Base-by-base conservation (phyloP, 2,888 invertebrate genomes). In the Pocota personata region DNA sequence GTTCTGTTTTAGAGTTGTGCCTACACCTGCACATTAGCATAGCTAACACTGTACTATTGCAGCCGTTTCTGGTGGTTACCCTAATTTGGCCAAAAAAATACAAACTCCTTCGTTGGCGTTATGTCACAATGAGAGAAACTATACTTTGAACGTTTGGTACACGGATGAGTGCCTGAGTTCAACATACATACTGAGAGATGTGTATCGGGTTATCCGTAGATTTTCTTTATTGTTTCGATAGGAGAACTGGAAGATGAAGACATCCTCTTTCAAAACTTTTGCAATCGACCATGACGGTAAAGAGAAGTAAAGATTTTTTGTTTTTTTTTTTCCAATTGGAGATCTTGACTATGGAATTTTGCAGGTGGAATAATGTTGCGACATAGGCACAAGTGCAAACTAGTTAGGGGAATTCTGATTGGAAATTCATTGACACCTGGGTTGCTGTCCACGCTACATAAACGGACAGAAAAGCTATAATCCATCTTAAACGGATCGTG, bases 1-100 rank as follows among this genome's bases (percentile, higher is more conserved):
- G 12, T 12, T 37, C 58, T 57, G 35, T 69, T 24, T 27, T 50
- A 48, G 58, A 24, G 48, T 24, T 60, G 37, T 24, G 62, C 60
- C 69, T 79, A 79, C 83, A 84, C 83, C 83, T 84, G 83, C 83
- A 43, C 58, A 84, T 79, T 84, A 84, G 79, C 83, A 84, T 84
- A 83, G 72, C 46, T 72, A 52, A 66, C 40, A 19, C 8, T 73
- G 46, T 16, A 58, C 52, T 40, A 52, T 60, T 60, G 58, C 57
- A 27, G 64, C 62, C 52, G 62, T 66, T 82, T 77, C 72, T 79
- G 62, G 79, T 69, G 69, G 73, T 60, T 75, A 78, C 24, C 83
- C 83, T 75, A 84, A 84, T 79, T 84, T 84, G 79, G 83, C 64
- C 8, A 72, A 83, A 52, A 57, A 66, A 55, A 67, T 43, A 35